Conservation (phyloP, 2,888 invertebrate species). For the Pterostichus madidus region DNA sequence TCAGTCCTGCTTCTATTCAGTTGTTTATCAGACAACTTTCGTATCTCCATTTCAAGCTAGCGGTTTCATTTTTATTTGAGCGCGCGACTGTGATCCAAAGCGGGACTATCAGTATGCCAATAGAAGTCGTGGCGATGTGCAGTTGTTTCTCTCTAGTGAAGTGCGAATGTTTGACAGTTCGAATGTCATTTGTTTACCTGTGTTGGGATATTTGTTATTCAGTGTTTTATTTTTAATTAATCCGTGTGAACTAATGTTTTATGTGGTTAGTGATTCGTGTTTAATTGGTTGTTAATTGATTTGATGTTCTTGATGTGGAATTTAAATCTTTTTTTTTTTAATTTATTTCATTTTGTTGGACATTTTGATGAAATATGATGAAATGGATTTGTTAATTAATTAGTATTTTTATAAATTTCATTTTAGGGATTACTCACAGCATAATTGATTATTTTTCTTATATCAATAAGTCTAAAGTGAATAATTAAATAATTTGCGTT, state of each 20-base stretch:
- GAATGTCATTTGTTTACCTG: conserved; percentile 1
- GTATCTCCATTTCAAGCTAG: conserved; percentile 25
- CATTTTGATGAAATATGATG: background rate
- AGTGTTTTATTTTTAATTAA: conserved; percentile 32
- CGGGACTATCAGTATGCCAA: conserved; percentile 38
- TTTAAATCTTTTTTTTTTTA: background rate
- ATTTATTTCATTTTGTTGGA: background rate
- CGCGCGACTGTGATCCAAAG: background rate
- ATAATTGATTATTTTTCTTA: background rate
- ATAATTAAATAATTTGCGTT: no score
- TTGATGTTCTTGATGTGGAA: background rate
- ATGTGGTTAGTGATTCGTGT: conserved; percentile 12
- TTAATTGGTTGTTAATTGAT: conserved; percentile 8
- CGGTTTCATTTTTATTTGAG: conserved; percentile 35
- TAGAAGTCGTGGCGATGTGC: conserved; percentile 40
- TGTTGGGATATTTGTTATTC: background rate
- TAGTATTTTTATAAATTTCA: no score
- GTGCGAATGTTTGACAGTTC: conserved; percentile 32
- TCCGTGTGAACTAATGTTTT: background rate
- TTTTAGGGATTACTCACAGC: background rate
- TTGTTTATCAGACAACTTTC: conserved; percentile 12
- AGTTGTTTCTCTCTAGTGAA: conserved; percentile 37
- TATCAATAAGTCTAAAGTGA: no score
- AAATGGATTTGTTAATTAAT: background rate
- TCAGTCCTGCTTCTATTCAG: conserved; percentile 12